Percentiles rank a stretch among this genome's conserved stretches.
These are phyloP conservation scores for Anguilla marmorata DNA, from an alignment of 2,797 vertebrate genomes.

Conservation along the genomic window DNA sequence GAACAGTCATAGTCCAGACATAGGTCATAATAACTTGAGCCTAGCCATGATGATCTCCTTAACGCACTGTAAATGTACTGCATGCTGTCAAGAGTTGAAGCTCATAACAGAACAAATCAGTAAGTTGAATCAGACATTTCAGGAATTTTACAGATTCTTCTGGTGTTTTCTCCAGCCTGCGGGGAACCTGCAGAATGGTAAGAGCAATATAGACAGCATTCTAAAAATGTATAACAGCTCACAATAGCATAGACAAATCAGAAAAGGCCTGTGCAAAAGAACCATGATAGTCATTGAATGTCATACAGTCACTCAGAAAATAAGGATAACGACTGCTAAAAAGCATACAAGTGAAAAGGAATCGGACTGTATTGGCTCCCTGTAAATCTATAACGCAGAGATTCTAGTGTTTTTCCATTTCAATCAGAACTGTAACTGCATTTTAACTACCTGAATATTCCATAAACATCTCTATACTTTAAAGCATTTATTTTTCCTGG, in stretches of 20 bases:
- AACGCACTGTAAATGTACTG: background rate
- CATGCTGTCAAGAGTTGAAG: background rate
- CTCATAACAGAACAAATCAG: background rate
- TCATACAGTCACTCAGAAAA: background rate
- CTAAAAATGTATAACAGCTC: background rate
- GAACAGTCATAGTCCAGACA: background rate
- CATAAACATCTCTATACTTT: background rate
- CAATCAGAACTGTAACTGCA: slow-evolving; percentile 11
- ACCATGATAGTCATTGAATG: background rate
- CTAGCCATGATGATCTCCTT: background rate
- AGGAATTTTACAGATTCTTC: slow-evolving; percentile 6
- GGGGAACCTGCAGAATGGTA: background rate
- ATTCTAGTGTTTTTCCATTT: slow-evolving; percentile 29
- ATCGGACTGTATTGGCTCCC: background rate
- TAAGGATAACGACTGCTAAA: background rate
- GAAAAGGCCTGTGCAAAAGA: background rate
- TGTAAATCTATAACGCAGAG: background rate
- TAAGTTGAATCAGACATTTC: slow-evolving; percentile 11
- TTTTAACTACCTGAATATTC: slow-evolving; percentile 17
- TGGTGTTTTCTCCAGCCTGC: background rate
- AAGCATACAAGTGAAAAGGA: background rate
- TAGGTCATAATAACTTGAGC: background rate
- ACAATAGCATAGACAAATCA: background rate
- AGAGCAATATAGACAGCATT: background rate
- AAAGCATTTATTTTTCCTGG: background rate